phyloP scores from a whole-genome alignment of 2,113 vertebrate genomes.

The Cyanoderma ruficeps region DNA sequence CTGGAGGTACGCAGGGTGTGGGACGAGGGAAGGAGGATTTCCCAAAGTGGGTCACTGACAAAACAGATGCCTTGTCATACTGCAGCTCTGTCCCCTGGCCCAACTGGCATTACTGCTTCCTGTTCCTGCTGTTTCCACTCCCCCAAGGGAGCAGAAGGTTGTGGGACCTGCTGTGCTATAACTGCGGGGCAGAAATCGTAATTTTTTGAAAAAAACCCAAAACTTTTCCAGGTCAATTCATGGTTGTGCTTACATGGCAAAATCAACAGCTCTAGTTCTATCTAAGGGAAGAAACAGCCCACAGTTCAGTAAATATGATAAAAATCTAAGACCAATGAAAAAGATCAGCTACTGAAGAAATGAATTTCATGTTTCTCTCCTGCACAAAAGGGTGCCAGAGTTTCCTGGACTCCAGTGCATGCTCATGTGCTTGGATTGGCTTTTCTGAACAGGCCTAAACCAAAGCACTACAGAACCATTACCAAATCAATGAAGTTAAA shows the following conservation, averaged over 20 bases:
- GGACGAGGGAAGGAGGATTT: background rate
- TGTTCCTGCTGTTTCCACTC: background rate
- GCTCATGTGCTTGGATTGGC: background rate
- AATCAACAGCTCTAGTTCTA: background rate
- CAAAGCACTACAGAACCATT: background rate
- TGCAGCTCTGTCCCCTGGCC: background rate
- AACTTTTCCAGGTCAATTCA: background rate
- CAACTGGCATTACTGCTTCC: background rate
- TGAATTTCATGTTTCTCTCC: background rate
- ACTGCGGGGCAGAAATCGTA: background rate
- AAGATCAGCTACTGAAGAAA: background rate
- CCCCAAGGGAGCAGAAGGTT: accelerated
- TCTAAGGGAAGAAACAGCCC: background rate
- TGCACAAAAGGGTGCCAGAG: background rate
- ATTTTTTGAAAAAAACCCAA: background rate
- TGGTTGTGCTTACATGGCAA: background rate
- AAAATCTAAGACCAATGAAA: background rate
- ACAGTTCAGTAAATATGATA: background rate
- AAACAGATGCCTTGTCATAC: background rate
- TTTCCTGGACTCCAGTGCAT: background rate
- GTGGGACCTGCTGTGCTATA: background rate
- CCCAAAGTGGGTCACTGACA: background rate
- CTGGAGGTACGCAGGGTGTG: background rate
- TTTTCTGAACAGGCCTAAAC: background rate
- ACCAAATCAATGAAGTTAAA: constrained; percentile 17